These are phyloP conservation scores for Brachirus orientalis DNA, from an alignment of 2,113 vertebrate species.

Conservation along the genomic window DNA sequence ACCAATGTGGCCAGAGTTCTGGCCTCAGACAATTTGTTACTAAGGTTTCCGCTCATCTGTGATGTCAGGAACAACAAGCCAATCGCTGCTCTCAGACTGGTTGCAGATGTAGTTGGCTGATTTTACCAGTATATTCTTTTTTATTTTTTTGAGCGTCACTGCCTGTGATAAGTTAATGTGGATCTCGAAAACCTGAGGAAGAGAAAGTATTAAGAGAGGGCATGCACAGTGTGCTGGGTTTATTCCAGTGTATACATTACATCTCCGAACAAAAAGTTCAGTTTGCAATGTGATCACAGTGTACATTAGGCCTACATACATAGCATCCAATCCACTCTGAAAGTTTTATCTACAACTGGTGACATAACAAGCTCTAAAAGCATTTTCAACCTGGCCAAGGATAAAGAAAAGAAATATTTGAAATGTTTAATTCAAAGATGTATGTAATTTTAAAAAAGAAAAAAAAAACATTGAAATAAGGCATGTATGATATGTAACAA, in stretches of 20 bases:
- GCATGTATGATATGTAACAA: neutral
- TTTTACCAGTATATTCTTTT: conserved; percentile 18
- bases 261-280: neutral
- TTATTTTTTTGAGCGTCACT: neutral
- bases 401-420: neutral
- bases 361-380: neutral
- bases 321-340: too few relatives aligned
- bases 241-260: neutral
- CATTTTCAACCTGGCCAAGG: neutral
- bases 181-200: conserved; percentile 22
- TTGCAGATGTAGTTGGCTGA: conserved; percentile 33
- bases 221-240: neutral
- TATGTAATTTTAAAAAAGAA: neutral
- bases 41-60: conserved; percentile 47
- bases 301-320: too few relatives aligned
- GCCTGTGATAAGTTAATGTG: conserved; percentile 15
- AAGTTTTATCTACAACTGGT: too few relatives aligned
- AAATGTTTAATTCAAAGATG: neutral
- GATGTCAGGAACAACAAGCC: conserved; percentile 56
- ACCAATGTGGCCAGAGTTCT: conserved; percentile 22
- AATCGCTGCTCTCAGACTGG: conserved; percentile 24
- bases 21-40: conserved; percentile 56
- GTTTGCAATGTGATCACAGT: conserved; percentile 13
- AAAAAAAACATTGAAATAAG: neutral
- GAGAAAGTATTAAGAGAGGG: conserved; percentile 1